Conservation (phyloP, 2,888 invertebrate species). For the Dorcus parallelipipedus region DNA sequence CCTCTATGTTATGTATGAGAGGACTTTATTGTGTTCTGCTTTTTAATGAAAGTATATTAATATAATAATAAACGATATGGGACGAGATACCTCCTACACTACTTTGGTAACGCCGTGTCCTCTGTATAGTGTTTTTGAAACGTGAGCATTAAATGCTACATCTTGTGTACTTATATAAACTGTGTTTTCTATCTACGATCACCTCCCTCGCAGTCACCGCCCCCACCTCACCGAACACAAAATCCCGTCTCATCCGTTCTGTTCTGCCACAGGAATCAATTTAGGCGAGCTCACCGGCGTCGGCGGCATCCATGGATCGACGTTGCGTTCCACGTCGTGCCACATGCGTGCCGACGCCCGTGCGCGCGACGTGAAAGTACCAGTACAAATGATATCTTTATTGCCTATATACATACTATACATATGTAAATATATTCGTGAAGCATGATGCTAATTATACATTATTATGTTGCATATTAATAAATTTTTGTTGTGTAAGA, state of each 20-base stretch:
- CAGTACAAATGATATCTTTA: slow-evolving; percentile 21
- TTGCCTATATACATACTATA: slow-evolving; percentile 22
- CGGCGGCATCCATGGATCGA: slow-evolving; percentile 10
- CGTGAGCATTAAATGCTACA: slow-evolving; percentile 54
- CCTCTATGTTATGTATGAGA: slow-evolving; percentile 51
- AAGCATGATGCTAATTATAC: slow-evolving; percentile 23
- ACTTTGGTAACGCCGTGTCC: slow-evolving; percentile 52
- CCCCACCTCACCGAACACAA: slow-evolving; percentile 3
- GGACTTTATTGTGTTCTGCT: slow-evolving; percentile 52
- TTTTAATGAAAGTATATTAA: slow-evolving; percentile 44
- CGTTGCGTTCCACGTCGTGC: not conserved
- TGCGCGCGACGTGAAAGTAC: slow-evolving; percentile 16
- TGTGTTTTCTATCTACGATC: slow-evolving; percentile 16
- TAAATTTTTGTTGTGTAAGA: slow-evolving; percentile 22
- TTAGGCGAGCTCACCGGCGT: slow-evolving; percentile 8
- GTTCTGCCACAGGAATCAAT: slow-evolving; percentile 13
- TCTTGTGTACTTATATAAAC: slow-evolving; percentile 51
- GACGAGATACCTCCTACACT: slow-evolving; percentile 50
- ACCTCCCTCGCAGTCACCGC: slow-evolving; percentile 12
- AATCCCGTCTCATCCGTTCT: slow-evolving; percentile 7
- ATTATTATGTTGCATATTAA: slow-evolving; percentile 23
- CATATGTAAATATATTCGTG: slow-evolving; percentile 21
- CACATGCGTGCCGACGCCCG: slow-evolving; percentile 12
- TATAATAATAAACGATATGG: slow-evolving; percentile 36
- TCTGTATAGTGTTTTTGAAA: slow-evolving; percentile 54